A percentile compares a stretch with the other conserved stretches of the same genome.
Conservation (phyloP, 1,140 invertebrate species). For the Manduca sexta region DNA sequence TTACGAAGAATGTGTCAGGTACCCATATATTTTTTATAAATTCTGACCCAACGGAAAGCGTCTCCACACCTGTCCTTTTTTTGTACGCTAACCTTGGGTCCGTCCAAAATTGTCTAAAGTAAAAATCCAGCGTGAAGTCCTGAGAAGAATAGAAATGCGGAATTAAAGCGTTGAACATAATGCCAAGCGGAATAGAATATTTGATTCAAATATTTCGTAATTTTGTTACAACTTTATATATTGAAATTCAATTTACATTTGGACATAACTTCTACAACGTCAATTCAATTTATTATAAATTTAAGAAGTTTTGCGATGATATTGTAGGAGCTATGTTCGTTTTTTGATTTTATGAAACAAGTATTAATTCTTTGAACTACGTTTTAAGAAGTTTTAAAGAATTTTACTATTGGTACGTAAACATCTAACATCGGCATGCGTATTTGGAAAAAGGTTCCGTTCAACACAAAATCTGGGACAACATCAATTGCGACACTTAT, state of each 20-base stretch:
- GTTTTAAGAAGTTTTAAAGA: too few species aligned
- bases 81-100: slow-evolving; percentile 94
- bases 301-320: neutral
- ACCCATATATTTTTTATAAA: slow-evolving; percentile 99
- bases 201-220: too few species aligned
- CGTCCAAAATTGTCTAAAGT: slow-evolving; percentile 98
- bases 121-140: slow-evolving; percentile 99
- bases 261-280: neutral
- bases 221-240: neutral
- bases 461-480: neutral
- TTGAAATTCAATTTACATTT: neutral
- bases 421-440: slow-evolving; percentile 59
- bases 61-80: slow-evolving; percentile 89
- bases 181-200: too few species aligned
- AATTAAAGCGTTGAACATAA: too few species aligned
- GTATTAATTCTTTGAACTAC: neutral
- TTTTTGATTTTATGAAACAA: neutral
- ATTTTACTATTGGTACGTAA: slow-evolving; percentile 10
- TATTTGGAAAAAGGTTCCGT: slow-evolving; percentile 10
- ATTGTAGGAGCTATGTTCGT: slow-evolving; percentile 1
- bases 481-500: neutral
- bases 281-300: too few species aligned
- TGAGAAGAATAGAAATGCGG: slow-evolving; percentile 64
- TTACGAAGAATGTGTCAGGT: slow-evolving; percentile 98
- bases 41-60: slow-evolving; percentile 92